Evolutionary conservation across 2,888 invertebrate species (phyloP).

Genomic region (Smittia sp.): DNA sequence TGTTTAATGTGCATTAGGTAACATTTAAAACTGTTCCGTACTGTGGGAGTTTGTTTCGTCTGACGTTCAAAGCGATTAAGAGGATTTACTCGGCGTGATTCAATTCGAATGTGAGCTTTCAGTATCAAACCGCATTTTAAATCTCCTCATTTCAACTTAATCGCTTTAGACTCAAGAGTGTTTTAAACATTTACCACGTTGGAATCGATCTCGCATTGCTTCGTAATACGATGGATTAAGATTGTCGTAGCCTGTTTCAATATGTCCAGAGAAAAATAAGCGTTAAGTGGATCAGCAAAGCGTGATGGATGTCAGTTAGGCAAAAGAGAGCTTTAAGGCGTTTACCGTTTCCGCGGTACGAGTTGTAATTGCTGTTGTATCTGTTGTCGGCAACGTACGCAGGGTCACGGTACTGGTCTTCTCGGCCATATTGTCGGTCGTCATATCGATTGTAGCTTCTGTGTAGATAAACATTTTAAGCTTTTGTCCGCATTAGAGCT

Average conservation of each 20-base stretch:
- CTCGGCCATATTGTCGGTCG: conserved; percentile 43
- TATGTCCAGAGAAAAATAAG: conserved; percentile 43
- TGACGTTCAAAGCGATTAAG: conserved; percentile 15
- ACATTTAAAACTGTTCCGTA: conserved; percentile 21
- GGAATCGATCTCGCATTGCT: conserved; percentile 46
- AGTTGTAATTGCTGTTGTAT: conserved; percentile 26
- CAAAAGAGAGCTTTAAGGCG: neutral
- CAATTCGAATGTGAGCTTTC: too few relatives aligned
- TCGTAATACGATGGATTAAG: conserved; percentile 48
- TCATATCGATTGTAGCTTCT: conserved; percentile 41
- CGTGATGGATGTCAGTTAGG: neutral
- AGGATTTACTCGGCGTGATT: neutral
- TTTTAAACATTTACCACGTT: conserved; percentile 44
- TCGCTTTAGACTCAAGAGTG: conserved; percentile 1
- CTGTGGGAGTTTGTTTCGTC: conserved; percentile 5
- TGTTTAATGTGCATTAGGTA: neutral
- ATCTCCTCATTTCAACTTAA: conserved; percentile 1
- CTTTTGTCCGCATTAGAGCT: neutral
- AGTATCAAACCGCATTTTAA: neutral
- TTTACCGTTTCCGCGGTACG: conserved; percentile 40
- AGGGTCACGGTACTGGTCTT: conserved; percentile 43
- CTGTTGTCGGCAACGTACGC: conserved; percentile 26
- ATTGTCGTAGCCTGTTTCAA: conserved; percentile 51
- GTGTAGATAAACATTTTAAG: neutral
- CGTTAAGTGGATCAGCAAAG: conserved; percentile 25